A percentile compares a stretch with the other conserved stretches of the same genome.
Conservation (phyloP, 2,113 vertebrate species). For the Scartelaos histophorus region DNA sequence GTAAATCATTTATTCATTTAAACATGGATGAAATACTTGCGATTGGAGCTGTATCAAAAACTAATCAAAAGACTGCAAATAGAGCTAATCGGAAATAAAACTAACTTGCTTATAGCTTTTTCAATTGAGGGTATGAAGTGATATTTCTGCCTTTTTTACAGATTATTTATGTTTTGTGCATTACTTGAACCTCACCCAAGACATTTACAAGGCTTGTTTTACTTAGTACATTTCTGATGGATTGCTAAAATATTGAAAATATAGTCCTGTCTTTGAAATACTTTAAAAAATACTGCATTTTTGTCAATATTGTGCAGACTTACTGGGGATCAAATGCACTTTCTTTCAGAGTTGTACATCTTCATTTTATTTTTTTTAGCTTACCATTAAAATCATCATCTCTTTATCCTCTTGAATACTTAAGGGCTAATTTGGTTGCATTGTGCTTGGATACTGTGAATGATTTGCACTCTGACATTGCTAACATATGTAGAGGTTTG, state of each 20-base stretch:
- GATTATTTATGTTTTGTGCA: not conserved
- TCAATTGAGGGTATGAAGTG: not conserved
- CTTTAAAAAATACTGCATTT: too few relatives aligned
- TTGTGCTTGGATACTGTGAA: not conserved
- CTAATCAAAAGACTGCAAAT: too few relatives aligned
- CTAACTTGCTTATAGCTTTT: not conserved
- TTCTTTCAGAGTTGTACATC: not conserved
- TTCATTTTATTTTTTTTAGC: not conserved
- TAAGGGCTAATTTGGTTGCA: not conserved
- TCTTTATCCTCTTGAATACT: not conserved
- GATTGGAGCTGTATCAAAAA: not conserved
- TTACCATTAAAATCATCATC: not conserved
- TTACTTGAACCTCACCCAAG: not conserved
- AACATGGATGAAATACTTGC: not conserved
- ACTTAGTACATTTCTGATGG: not conserved
- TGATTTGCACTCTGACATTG: not conserved
- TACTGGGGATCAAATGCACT: not conserved
- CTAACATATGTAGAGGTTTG: not conserved
- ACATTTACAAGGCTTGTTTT: not conserved
- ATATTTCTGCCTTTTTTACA: not conserved
- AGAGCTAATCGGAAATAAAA: not conserved
- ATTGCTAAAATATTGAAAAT: not conserved
- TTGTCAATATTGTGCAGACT: too few relatives aligned
- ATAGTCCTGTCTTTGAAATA: too few relatives aligned
- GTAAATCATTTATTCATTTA: not conserved